Conservation (phyloP, 2,797 vertebrate genomes). For the Bradypus variegatus region DNA sequence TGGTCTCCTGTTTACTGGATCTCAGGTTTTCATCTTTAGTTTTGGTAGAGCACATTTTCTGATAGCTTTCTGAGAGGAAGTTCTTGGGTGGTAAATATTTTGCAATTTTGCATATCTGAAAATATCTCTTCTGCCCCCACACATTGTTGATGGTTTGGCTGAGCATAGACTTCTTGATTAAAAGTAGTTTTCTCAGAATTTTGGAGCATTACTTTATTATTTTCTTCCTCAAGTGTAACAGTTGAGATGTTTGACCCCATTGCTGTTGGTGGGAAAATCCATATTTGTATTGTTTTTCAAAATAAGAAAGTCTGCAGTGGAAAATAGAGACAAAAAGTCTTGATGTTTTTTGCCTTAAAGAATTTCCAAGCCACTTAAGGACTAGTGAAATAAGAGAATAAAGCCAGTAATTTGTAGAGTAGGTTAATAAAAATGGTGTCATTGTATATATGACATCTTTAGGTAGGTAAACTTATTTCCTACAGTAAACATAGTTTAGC, state of each 20-base stretch:
- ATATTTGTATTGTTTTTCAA: neutral
- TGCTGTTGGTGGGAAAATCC: constrained; percentile 2
- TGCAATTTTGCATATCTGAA: neutral
- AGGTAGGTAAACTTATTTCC: neutral
- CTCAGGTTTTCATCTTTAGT: neutral
- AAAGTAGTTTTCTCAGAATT: constrained; percentile 6
- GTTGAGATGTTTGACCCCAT: neutral
- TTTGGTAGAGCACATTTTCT: neutral
- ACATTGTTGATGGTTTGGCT: neutral
- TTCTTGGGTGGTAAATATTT: neutral
- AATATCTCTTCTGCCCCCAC: neutral
- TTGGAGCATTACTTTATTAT: neutral
- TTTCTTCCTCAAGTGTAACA: neutral
- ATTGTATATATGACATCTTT: neutral
- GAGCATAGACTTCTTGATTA: neutral
- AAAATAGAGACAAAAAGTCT: neutral
- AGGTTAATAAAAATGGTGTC: neutral
- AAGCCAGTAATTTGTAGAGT: neutral
- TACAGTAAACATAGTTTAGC: neutral
- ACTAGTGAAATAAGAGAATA: neutral
- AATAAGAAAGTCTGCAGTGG: constrained; percentile 6
- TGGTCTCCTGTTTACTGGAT: constrained; percentile 4
- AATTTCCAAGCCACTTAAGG: neutral
- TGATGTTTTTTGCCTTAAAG: neutral
- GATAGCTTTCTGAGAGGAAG: neutral